Percentiles rank a stretch among this genome's conserved stretches.
Conservation (phyloP, 2,888 invertebrate genomes). For the Pharmacophagus antenor region DNA sequence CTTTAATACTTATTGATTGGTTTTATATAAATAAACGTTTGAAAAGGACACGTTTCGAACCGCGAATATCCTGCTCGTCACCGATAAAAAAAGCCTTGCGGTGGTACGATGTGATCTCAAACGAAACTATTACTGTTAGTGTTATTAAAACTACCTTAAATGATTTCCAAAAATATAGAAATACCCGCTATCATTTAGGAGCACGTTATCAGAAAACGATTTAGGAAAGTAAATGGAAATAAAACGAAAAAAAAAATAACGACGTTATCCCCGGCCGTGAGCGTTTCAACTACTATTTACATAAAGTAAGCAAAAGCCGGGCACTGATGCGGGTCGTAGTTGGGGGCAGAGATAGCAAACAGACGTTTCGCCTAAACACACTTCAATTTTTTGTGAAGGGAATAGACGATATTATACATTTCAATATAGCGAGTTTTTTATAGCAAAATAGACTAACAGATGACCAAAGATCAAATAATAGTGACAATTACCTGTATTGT, state of each 20-base stretch:
- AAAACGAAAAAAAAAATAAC: slow-evolving; percentile 26
- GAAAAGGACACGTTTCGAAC: no score
- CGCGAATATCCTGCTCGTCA: no score
- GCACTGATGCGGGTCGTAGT: slow-evolving; percentile 28
- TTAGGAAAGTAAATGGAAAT: slow-evolving; percentile 20
- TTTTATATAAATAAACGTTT: no score
- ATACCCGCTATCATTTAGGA: slow-evolving; percentile 7
- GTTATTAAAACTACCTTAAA: background rate
- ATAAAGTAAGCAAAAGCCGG: slow-evolving; percentile 30
- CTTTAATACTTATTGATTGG: no score
- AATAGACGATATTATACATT: background rate
- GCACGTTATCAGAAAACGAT: slow-evolving; percentile 20
- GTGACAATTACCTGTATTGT: no score
- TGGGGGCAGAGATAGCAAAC: slow-evolving; percentile 23
- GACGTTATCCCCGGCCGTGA: slow-evolving; percentile 25
- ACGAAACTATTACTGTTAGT: no score
- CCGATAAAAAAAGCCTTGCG: no score
- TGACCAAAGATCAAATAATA: no score
- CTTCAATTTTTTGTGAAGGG: slow-evolving; percentile 10
- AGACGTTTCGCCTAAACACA: slow-evolving; percentile 26
- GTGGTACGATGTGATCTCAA: no score
- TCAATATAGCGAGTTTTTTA: background rate
- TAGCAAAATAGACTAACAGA: background rate
- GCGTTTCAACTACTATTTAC: slow-evolving; percentile 30
- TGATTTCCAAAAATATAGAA: no score